A percentile compares a stretch with the other conserved stretches of the same genome.
Conservation (phyloP, 2,888 invertebrate genomes). For the Luffia ferchaultella region DNA sequence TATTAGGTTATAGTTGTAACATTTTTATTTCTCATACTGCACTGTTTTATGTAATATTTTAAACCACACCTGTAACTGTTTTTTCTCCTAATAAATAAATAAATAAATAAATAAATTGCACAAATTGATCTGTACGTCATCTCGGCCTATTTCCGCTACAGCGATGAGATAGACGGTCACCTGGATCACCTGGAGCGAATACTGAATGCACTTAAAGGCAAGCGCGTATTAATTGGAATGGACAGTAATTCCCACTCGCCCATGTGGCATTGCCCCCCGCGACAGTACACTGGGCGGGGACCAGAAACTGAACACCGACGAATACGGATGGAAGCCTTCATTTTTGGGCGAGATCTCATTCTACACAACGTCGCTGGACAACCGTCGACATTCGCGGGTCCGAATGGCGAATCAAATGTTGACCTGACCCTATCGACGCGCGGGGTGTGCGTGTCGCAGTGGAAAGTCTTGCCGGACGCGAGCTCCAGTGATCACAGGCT, state of each 20-base stretch:
- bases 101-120: too few relatives aligned
- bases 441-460: background rate
- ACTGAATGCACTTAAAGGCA: background rate
- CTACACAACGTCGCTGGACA: background rate
- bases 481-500: conserved; percentile 1
- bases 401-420: too few relatives aligned
- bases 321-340: conserved; percentile 2
- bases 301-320: background rate
- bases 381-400: conserved; percentile 5
- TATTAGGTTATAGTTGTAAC: too few relatives aligned
- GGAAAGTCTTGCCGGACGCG: background rate
- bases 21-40: too few relatives aligned
- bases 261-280: too few relatives aligned
- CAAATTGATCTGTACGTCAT: conserved; percentile 12
- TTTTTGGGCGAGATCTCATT: background rate
- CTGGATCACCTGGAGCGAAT: too few relatives aligned
- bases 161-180: conserved; percentile 10
- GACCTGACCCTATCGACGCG: too few relatives aligned
- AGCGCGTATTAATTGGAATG: conserved; percentile 1
- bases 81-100: too few relatives aligned
- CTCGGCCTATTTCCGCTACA: conserved; percentile 17
- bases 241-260: conserved; percentile 8
- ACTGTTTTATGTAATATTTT: too few relatives aligned
- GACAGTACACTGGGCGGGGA: conserved; percentile 2
- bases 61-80: too few relatives aligned